Evolutionary conservation across 2,113 vertebrate genomes (phyloP).

Genomic region (Octodon degus): DNA sequence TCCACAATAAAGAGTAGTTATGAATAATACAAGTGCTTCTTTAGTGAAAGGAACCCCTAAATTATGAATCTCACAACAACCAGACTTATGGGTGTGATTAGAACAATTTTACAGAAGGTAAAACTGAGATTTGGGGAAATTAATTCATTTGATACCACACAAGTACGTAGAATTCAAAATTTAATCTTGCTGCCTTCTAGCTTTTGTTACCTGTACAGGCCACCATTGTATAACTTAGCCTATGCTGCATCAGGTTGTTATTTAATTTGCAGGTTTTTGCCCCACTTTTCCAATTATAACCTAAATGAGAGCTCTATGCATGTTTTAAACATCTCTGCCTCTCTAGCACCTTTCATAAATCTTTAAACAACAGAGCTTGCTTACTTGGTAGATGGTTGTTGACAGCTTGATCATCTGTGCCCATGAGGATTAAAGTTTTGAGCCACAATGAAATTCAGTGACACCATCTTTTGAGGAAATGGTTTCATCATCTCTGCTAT

Average conservation of each 20-base stretch:
- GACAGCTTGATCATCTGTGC: conserved; percentile 57
- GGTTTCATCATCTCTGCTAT: conserved; percentile 67
- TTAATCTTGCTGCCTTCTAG: not conserved
- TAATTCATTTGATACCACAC: not conserved
- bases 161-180: not conserved
- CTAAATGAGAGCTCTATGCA: conserved; percentile 17
- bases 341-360: conserved; percentile 36
- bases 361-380: conserved; percentile 63
- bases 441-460: conserved; percentile 69
- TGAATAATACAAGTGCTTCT: not conserved
- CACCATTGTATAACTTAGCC: not conserved
- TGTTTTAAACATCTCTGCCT: conserved; percentile 51
- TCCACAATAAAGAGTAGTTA: not conserved
- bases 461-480: conserved; percentile 68
- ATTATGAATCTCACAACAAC: not conserved
- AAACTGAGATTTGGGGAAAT: conserved; percentile 9
- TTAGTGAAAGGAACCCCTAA: not conserved
- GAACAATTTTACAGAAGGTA: not conserved
- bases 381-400: conserved; percentile 60
- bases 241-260: not conserved
- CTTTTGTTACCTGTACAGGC: not conserved
- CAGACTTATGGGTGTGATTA: not conserved
- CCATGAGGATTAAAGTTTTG: conserved; percentile 56
- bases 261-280: not conserved
- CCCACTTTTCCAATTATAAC: not conserved